Evolutionary conservation across 1,140 invertebrate genomes (phyloP).

Genomic region (Hormaphis cornu): DNA sequence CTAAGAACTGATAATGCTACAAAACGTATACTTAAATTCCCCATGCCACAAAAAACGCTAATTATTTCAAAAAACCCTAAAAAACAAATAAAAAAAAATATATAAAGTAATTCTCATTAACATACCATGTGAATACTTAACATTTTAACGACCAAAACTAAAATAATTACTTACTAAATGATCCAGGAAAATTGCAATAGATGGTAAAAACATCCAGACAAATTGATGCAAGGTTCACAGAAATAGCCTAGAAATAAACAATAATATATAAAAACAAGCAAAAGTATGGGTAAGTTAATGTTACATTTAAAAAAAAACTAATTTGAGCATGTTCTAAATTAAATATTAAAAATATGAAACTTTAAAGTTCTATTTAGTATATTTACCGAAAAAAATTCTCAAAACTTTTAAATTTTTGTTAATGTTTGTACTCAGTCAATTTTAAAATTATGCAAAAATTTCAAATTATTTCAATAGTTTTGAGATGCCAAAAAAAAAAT

Average conservation of each 20-base stretch:
- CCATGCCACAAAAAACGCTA: slow-evolving; percentile 17
- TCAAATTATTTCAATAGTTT: too few species aligned
- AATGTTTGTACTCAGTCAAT: too few species aligned
- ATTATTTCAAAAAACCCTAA: slow-evolving; percentile 13
- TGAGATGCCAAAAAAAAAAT: too few species aligned
- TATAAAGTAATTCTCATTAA: neutral
- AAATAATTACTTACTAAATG: slow-evolving; percentile 20
- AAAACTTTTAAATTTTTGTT: too few species aligned
- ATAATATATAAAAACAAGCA: slow-evolving; percentile 11
- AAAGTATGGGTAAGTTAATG: too few species aligned
- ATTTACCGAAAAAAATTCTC: too few species aligned
- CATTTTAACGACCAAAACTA: neutral
- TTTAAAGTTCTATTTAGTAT: too few species aligned
- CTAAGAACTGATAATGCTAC: slow-evolving; percentile 24
- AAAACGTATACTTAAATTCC: slow-evolving; percentile 10
- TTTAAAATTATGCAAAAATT: too few species aligned
- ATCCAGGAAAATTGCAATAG: slow-evolving; percentile 9
- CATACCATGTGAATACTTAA: neutral
- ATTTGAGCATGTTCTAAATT: too few species aligned
- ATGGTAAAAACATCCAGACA: slow-evolving; percentile 3
- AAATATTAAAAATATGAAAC: too few species aligned
- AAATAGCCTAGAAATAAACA: slow-evolving; percentile 27
- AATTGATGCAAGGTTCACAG: slow-evolving; percentile 1
- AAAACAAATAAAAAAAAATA: neutral
- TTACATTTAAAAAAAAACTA: too few species aligned